Conservation (phyloP, 2,113 vertebrate genomes). For the Collichthys lucidus region DNA sequence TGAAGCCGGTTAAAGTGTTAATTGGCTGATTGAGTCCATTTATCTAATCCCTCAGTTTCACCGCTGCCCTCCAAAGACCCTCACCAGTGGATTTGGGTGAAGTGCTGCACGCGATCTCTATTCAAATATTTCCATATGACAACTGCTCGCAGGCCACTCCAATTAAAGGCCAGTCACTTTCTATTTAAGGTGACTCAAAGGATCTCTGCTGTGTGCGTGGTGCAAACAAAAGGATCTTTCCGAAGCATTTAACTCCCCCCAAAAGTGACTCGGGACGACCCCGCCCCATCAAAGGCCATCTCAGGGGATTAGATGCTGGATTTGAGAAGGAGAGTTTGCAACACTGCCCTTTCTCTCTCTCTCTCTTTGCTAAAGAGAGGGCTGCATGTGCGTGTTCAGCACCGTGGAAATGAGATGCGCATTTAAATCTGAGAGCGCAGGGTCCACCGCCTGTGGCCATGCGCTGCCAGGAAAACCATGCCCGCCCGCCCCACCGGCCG, state of each 20-base stretch:
- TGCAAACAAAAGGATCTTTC: conserved; percentile 91
- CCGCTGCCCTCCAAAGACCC: conserved; percentile 68
- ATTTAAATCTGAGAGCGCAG: conserved; percentile 92
- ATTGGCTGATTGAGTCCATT: conserved; percentile 85
- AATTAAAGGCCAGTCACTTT: conserved; percentile 86
- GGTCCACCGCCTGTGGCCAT: conserved; percentile 90
- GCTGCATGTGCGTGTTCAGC: conserved; percentile 83
- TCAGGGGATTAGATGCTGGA: conserved; percentile 88
- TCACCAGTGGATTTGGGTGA: conserved; percentile 85
- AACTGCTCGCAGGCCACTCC: conserved; percentile 84
- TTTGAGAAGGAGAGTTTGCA: conserved; percentile 87
- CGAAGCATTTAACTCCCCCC: conserved; percentile 84
- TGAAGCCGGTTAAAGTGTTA: conserved; percentile 78
- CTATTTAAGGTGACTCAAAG: conserved; percentile 75
- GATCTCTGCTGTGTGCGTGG: conserved; percentile 79
- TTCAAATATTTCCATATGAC: conserved; percentile 90
- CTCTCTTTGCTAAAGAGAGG: conserved; percentile 88
- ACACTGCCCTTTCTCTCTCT: conserved; percentile 83
- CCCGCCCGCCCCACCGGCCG: conserved; percentile 82
- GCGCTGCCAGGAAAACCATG: conserved; percentile 86
- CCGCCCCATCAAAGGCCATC: conserved; percentile 89
- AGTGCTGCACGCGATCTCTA: conserved; percentile 84
- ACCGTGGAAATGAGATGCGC: conserved; percentile 98
- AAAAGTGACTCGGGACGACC: conserved; percentile 79
- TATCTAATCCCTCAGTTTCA: conserved; percentile 83